Evolutionary conservation across 1,140 invertebrate genomes (phyloP), one percentile per base, ranked within the genome.

Genomic region (Rhyacophila brunnea): DNA sequence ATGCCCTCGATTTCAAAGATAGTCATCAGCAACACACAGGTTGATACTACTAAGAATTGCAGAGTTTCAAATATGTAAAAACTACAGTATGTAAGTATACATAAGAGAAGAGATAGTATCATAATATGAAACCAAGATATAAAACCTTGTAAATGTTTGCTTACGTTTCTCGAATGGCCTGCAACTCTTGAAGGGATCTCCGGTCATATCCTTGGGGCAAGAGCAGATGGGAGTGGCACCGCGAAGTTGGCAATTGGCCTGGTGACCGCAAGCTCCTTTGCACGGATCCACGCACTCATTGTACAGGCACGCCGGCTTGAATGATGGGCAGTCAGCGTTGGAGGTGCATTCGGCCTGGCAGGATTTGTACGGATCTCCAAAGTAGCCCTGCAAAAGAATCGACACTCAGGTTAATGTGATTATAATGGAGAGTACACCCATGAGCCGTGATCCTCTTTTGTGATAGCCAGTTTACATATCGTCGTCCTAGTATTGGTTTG

Each of bases 141-240:
- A n/a, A n/a, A n/a, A n/a, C n/a, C n/a, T n/a, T n/a, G n/a, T n/a
- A 3, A 28, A 28, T 28, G 9, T 28, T 28, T 28, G 4, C 78
- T 81, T 73, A 88, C 87, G 74, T 67, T 87, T 85, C 70, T 87
- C 87, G 66, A 92, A 93, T 47, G 86, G 88, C 65, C 90, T 82
- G 73, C 91, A 93, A 62, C 82, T 81, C 1, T 86, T 78, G 72
- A 93, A 94, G 11, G 91, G 91, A 82, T 93, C 86, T 2, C 91
- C 91, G 17, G 90, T 93, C 86, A 89, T 92, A 68, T 91, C 88
- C 67, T 81, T 86, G 2, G 91, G 91, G 71, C 92, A 95, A 38
- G 87, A 90, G 74, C 92, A 93, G 20, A 93, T 85, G 15, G 87
- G 91, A 18, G 85, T 95, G 60, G 84, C 78, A 0, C 89, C 85